Evolutionary conservation across 2,797 vertebrate genomes (phyloP).

Genomic region (Carcharodon carcharias): DNA sequence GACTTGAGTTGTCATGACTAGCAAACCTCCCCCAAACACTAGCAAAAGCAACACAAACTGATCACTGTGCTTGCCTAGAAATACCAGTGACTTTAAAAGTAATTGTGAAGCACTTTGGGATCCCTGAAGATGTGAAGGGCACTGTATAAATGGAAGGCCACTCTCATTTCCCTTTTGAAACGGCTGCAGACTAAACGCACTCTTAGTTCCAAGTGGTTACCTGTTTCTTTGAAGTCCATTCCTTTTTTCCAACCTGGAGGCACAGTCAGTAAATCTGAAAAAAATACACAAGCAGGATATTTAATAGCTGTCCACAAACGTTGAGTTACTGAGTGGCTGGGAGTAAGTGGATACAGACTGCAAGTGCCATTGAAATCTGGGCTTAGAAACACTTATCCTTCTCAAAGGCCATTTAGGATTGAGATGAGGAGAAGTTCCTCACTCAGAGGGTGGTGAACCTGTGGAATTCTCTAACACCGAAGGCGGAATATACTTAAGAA

Average conservation of each 20-base stretch:
- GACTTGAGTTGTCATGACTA: too few species aligned
- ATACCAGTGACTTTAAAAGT: too few species aligned
- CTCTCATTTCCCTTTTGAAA: neutral
- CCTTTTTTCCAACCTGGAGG: conserved; percentile 76
- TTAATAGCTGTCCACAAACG: neutral
- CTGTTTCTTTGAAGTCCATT: conserved; percentile 71
- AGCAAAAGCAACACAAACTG: too few species aligned
- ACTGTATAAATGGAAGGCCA: neutral
- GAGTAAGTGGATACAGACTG: neutral
- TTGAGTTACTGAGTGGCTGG: neutral
- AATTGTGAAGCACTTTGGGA: too few species aligned
- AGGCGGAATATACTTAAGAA: too few species aligned
- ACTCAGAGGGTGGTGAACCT: too few species aligned
- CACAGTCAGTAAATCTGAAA: conserved; percentile 67
- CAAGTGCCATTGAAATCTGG: too few species aligned
- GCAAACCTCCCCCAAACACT: too few species aligned
- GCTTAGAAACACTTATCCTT: conserved; percentile 54
- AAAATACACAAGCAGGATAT: neutral
- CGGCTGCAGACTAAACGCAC: neutral
- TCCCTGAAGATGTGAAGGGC: neutral
- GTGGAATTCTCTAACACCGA: too few species aligned
- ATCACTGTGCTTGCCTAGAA: too few species aligned
- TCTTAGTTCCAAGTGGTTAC: conserved; percentile 50
- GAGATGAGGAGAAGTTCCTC: too few species aligned
- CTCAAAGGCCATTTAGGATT: conserved; percentile 66